Evolutionary conservation across 1,140 invertebrate species (phyloP).

Genomic region (Choristoneura fumiferana): DNA sequence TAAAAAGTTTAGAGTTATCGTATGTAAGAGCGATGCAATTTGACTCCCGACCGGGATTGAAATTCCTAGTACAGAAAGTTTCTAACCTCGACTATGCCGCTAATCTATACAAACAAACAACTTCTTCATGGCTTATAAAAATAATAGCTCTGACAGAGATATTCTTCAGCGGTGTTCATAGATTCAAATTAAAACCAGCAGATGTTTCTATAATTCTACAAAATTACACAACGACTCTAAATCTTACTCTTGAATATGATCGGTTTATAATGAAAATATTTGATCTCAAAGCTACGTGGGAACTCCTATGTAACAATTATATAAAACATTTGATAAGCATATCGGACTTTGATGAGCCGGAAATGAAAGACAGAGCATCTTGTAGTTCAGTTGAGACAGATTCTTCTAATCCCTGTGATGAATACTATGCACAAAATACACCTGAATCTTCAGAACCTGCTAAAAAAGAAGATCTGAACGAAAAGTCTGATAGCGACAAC

Average conservation of each 20-base stretch:
- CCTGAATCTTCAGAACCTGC: conserved; percentile 19
- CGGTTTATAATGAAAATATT: conserved; percentile 79
- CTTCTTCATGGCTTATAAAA: conserved; percentile 93
- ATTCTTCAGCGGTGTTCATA: conserved; percentile 82
- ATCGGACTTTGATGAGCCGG: conserved; percentile 66
- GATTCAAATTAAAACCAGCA: conserved; percentile 80
- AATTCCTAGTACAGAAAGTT: conserved; percentile 96
- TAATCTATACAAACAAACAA: conserved; percentile 95
- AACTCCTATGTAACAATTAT: conserved; percentile 78
- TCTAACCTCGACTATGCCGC: conserved; percentile 92
- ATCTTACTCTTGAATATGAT: conserved; percentile 78
- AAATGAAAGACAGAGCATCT: conserved; percentile 63
- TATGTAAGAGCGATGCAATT: conserved; percentile 90
- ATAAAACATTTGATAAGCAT: conserved; percentile 63
- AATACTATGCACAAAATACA: conserved; percentile 62
- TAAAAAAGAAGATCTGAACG: conserved; percentile 29
- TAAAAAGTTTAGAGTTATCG: conserved; percentile 89
- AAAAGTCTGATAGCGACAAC: conserved; percentile 37
- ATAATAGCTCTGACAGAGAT: conserved; percentile 92
- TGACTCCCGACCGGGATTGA: conserved; percentile 92
- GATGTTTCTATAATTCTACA: conserved; percentile 83
- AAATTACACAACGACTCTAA: conserved; percentile 75
- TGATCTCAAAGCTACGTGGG: conserved; percentile 80
- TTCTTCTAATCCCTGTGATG: conserved; percentile 73
- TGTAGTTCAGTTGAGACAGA: conserved; percentile 68